Evolutionary conservation across 2,888 invertebrate species (phyloP), one percentile per base, ranked within the genome.

Genomic region (Beris morrisii): DNA sequence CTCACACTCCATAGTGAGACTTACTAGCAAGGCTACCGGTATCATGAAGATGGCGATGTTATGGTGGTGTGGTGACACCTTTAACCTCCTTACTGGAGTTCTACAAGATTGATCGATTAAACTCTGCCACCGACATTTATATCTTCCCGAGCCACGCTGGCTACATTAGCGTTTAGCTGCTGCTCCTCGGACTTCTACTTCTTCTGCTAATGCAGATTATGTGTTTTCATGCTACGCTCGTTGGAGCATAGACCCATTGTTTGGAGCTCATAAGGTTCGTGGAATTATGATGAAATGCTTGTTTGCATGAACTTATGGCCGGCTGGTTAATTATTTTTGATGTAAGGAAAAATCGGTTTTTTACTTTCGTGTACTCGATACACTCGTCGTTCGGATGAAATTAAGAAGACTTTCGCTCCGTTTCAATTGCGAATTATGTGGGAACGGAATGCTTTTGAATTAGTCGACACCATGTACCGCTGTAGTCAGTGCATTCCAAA

Each of bases 81-180:
- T 61, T 61, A 61, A 61, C 61, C 61, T 61, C 61, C 50, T 61
- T 61, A 61, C 61, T 52, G 50, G 61, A 50, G 61, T 30, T 38
- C 2, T 61, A 61, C 61, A 61, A 61, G 61, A 61, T 61, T 61
- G 61, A 61, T 61, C 61, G 61, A 61, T 61, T 61, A 61, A 61
- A 61, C 61, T 61, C 61, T 52, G 61, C 61, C 61, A 61, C 61
- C 61, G 52, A 61, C 61, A 61, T 61, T 61, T 61, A 50, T 50
- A 61, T 52, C 61, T 52, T 61, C 50, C 30, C 50, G 43, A 50
- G 61, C 50, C 61, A 38, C 32, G 1, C 38, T 38, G 38, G 9
- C 38, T 38, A 38, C 38, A 1, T 38, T 9, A 38, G 38, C 38
- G 9, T 22, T 22, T 9, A 38, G 38, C 38, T 9, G 7, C 38